Percentiles rank a stretch among this genome's conserved stretches.
Evolutionary conservation across 1,140 invertebrate genomes (phyloP).

Genomic region (Solenopsis fugax): DNA sequence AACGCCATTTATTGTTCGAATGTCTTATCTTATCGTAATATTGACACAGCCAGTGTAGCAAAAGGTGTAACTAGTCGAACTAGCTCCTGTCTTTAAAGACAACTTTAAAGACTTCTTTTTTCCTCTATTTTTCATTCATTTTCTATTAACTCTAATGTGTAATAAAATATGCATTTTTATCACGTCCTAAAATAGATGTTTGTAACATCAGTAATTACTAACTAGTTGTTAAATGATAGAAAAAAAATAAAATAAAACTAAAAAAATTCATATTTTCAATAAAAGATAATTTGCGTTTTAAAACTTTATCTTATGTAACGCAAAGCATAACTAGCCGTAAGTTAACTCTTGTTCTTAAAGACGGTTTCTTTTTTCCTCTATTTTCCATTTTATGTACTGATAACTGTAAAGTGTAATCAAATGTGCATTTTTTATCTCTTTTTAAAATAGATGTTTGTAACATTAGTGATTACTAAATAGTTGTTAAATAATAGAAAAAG

Average conservation of each 20-base stretch:
- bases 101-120: neutral
- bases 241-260: too few species aligned
- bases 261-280: neutral
- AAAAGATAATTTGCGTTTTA: neutral
- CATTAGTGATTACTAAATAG: too few species aligned
- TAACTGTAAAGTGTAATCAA: too few species aligned
- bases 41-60: neutral
- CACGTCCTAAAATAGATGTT: neutral
- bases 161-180: neutral
- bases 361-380: too few species aligned
- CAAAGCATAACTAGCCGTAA: too few species aligned
- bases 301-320: neutral
- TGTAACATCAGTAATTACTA: neutral
- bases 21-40: constrained; percentile 27
- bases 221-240: too few species aligned
- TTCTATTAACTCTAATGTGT: neutral
- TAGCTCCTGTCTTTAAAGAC: neutral
- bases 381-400: too few species aligned
- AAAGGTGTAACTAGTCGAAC: neutral
- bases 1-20: neutral
- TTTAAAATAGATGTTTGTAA: too few species aligned
- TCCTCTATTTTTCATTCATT: neutral
- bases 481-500: neutral
- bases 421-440: too few species aligned
- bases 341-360: too few species aligned